Evolutionary conservation across 2,888 invertebrate genomes (phyloP).

Genomic region (Geotrupes spiniger): DNA sequence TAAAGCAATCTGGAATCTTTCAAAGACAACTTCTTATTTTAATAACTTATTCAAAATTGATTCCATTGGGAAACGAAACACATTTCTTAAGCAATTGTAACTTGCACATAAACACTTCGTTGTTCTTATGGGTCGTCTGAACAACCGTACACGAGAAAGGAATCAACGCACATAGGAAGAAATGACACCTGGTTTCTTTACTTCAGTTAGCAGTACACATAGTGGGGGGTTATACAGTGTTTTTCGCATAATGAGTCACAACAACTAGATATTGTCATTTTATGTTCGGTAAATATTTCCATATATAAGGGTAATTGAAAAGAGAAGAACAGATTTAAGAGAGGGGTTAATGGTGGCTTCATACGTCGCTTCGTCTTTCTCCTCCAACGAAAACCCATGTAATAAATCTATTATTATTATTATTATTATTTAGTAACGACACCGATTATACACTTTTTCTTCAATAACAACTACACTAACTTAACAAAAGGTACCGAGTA

Average conservation of each 20-base stretch:
- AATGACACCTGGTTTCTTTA: conserved; percentile 8
- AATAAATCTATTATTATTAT: conserved; percentile 10
- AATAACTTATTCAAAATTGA: not conserved
- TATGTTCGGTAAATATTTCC: conserved; percentile 11
- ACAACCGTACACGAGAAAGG: conserved; percentile 20
- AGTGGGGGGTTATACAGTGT: conserved; percentile 14
- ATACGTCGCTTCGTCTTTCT: conserved; percentile 6
- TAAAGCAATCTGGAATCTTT: no score
- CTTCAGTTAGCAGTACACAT: no score
- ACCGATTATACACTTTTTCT: conserved; percentile 22
- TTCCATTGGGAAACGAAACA: no score
- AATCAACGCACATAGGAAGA: not conserved
- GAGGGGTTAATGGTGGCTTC: conserved; percentile 4
- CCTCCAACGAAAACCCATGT: conserved; percentile 11
- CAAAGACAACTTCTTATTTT: no score
- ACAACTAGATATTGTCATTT: conserved; percentile 25
- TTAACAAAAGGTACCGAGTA: conserved; percentile 32
- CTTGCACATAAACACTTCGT: conserved; percentile 21
- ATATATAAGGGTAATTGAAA: no score
- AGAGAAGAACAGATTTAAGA: conserved; percentile 10
- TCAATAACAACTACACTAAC: conserved; percentile 30
- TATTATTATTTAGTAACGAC: conserved; percentile 13
- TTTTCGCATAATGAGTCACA: conserved; percentile 16
- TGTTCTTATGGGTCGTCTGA: conserved; percentile 29
- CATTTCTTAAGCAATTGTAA: no score